phyloP scores from a whole-genome alignment of 2,797 vertebrate genomes.

The Yasuhikotakia modesta region DNA sequence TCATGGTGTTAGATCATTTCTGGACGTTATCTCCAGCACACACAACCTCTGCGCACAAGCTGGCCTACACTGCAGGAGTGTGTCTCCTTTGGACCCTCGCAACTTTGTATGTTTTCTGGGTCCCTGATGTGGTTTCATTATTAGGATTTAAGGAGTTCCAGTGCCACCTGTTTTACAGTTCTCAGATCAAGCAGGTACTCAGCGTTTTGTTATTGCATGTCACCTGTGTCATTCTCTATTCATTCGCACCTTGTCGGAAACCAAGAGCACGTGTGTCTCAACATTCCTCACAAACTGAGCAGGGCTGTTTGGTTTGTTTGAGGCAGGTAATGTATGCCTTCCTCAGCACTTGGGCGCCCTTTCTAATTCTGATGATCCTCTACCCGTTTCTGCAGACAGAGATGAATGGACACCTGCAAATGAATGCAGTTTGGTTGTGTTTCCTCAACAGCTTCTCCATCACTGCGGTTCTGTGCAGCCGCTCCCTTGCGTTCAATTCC shows the following conservation, averaged over 20 bases:
- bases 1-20: constrained; percentile 77
- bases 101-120: constrained; percentile 70
- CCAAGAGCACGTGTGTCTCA: constrained; percentile 40
- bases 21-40: constrained; percentile 61
- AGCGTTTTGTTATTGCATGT: constrained; percentile 53
- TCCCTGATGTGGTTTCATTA: constrained; percentile 57
- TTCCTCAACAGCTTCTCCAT: constrained; percentile 87
- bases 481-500: constrained; percentile 54
- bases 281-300: constrained; percentile 63
- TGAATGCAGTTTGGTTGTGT: constrained; percentile 83
- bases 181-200: constrained; percentile 73
- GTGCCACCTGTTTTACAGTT: constrained; percentile 73
- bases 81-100: constrained; percentile 72
- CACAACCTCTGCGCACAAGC: constrained; percentile 50
- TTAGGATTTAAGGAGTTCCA: constrained; percentile 57
- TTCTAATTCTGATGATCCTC: constrained; percentile 74
- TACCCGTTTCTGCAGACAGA: constrained; percentile 68
- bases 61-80: constrained; percentile 60
- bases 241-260: constrained; percentile 31
- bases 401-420: constrained; percentile 83
- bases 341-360: constrained; percentile 80
- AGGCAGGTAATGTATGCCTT: constrained; percentile 72
- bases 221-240: constrained; percentile 52
- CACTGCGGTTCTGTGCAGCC: constrained; percentile 73
- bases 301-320: neutral